phyloP scores from a whole-genome alignment of 2,888 invertebrate species.

The Pachycephus smyrnensis region DNA sequence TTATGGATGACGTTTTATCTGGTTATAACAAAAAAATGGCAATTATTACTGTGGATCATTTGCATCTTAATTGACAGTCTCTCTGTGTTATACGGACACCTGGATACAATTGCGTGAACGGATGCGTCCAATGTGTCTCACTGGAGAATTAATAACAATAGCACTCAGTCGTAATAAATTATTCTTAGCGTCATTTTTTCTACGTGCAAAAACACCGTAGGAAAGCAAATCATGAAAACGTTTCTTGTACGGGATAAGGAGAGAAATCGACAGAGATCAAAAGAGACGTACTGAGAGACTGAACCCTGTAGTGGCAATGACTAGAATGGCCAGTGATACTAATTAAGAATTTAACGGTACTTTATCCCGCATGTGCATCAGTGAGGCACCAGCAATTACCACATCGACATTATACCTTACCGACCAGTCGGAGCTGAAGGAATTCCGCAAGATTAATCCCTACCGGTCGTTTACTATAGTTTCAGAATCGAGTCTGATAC shows the following conservation, averaged over 20 bases:
- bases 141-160: no score
- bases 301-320: not conserved
- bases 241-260: no score
- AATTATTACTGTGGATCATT: not conserved
- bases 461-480: not conserved
- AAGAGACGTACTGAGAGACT: no score
- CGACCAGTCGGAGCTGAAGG: not conserved
- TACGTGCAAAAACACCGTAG: no score
- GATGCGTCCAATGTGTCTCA: no score
- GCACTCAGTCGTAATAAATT: no score
- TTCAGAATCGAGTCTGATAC: no score
- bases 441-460: not conserved
- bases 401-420: constrained; percentile 4
- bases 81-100: no score
- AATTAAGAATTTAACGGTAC: constrained; percentile 7
- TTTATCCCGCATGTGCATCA: constrained; percentile 5
- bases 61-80: not conserved
- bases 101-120: no score
- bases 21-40: not conserved
- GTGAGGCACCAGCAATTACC: not conserved
- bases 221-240: no score
- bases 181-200: no score
- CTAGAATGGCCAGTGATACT: not conserved
- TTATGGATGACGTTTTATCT: not conserved
- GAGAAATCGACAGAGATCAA: not conserved